Base-by-base conservation (phyloP, 2,888 invertebrate species). In the Caenorhabditis macrosperma region DNA sequence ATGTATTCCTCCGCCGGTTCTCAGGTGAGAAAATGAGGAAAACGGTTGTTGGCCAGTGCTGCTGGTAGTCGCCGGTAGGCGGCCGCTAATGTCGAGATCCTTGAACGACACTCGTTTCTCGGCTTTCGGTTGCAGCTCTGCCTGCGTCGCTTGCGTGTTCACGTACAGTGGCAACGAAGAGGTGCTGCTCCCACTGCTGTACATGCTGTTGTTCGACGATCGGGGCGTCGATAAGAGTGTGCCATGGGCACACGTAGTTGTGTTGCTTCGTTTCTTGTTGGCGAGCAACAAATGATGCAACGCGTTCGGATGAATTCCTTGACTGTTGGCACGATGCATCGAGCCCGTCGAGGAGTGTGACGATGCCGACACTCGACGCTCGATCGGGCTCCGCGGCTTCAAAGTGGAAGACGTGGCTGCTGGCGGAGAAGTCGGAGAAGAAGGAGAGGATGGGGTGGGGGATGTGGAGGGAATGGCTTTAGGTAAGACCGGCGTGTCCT, bases 61-160 rank as follows among this genome's bases (percentile, higher is more conserved):
- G 48, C 6, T 33, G 48, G 33, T 48, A 33, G 41, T 41, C 35
- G 46, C 55, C 63, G 61, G 57, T 54, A 63, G 68, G 57, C 61
- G 66, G 72, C 63, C 72, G 72, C 72, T 78, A 44, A 59, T 71
- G 57, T 71, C 74, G 54, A 72, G 67, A 72, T 80, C 78, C 74
- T 81, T 80, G 78, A 82, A 82, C 50, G 82, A 82, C 69, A 82
- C 82, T 66, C 80, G 82, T 69, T 79, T 78, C 54, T 74, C 81
- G 64, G 71, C 71, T 64, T 64, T 69, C 44, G 61, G 46, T 52
- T 38, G 55, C 64, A 46, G 57, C 66, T 57, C 69, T 20, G 61
- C 61, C 35, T 41, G 26, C 35, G 52, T 30, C 12, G 66, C 60
- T 48, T 63, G 63, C 71, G 72, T 72, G 67, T 67, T 78, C 55